Evolutionary conservation across 2,888 invertebrate genomes (phyloP).

Genomic region (Aphodius granarius): DNA sequence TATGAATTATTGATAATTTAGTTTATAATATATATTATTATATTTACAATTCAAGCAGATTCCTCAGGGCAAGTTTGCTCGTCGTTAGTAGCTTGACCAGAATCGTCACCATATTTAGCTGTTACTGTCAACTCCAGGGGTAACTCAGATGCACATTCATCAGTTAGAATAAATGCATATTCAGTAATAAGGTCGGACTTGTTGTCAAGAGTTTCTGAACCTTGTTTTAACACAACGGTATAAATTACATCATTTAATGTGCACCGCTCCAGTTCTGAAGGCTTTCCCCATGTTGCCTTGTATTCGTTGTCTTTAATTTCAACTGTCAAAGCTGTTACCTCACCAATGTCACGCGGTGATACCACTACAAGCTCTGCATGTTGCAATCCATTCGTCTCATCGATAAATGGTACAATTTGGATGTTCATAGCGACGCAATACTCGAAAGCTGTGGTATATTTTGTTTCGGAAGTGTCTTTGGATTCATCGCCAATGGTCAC

Average conservation of each 20-base stretch:
- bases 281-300: not conserved
- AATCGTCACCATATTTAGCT: not conserved
- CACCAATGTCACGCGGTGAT: not conserved
- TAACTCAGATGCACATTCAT: not conserved
- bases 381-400: not conserved
- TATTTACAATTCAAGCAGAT: too few species aligned
- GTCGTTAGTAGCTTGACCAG: too few species aligned
- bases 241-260: not conserved
- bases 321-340: not conserved
- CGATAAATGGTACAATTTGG: not conserved
- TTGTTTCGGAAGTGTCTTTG: too few species aligned
- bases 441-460: not conserved
- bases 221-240: not conserved
- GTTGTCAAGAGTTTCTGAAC: not conserved
- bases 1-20: too few species aligned
- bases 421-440: not conserved
- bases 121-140: not conserved
- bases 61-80: too few species aligned
- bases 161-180: too few species aligned
- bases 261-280: not conserved
- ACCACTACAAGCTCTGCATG: not conserved
- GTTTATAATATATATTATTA: too few species aligned
- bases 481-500: not conserved
- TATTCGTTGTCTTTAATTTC: not conserved
- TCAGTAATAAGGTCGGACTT: too few species aligned